Base-by-base conservation (phyloP, 2,888 invertebrate species). In the Clostera curtula region DNA sequence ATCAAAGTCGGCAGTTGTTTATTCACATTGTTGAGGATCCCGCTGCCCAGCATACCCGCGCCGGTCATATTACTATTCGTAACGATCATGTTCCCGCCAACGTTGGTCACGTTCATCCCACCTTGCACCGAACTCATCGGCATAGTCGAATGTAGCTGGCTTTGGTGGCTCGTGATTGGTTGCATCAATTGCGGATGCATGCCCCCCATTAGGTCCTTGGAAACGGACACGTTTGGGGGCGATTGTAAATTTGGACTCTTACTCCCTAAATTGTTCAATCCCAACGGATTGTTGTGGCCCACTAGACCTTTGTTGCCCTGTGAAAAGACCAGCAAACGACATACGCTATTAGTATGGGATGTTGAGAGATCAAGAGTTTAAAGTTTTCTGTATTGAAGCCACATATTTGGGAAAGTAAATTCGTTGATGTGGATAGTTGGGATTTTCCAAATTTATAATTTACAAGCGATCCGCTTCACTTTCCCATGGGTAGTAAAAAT, bases 231-330 rank as follows among this genome's bases (percentile, higher is more conserved):
- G 59, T 93, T 93, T 24, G 93, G 93, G 31, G 93, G 93, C 29
- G 93, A 93, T 71, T 94, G 94, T 65, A 94, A 82, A 65, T 90
- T 93, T 40, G 93, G 93, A 71, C 92, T 93, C 71, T 93, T 93
- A 75, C 88, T 93, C 41, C 92, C 92, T 68, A 93, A 82, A 56
- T 89, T 90, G 60, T 89, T 91, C 71, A 90, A 88, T 39, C 89
- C 88, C 85, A 92, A 87, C 25, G 89, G 88, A 61, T 93, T 86
- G 64, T 92, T 86, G 50, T 90, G 87, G 77, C 89, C 88, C 29
- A 88, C 86, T 62, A 91, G 88, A 66, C 90, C 86, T 72, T 91
- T 90, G 73, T 88, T 90, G 66, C 88, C 88, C 89, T 90, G 84
- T 65, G 75, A 84, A 80, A 67, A 69, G 67, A 79, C 79, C 80